These are phyloP conservation scores for Argyrosomus regius DNA, from an alignment of 2,797 vertebrate genomes.

Conservation along the genomic window DNA sequence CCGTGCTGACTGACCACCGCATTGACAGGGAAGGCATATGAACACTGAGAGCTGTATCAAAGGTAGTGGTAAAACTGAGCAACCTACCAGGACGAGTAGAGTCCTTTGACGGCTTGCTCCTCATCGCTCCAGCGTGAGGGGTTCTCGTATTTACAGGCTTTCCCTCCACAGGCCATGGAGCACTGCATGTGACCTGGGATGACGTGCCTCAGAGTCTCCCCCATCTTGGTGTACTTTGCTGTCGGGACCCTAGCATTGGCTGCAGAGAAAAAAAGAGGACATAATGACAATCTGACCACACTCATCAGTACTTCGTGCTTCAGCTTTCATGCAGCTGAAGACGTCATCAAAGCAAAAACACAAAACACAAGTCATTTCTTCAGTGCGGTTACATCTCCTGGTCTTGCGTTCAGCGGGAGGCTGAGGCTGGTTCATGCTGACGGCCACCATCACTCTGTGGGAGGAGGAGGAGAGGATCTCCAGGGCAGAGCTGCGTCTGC, in stretches of 20 bases:
- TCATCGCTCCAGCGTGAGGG: constrained; percentile 94
- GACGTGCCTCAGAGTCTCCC: constrained; percentile 94
- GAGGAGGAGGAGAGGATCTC: constrained; percentile 88
- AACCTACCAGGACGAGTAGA: constrained; percentile 96
- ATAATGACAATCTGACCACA: not conserved
- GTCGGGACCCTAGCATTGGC: constrained; percentile 89
- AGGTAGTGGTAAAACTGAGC: not conserved
- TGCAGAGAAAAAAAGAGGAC: constrained; percentile 60
- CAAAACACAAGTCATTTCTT: constrained; percentile 7
- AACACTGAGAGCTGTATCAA: not conserved
- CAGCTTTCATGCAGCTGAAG: not conserved
- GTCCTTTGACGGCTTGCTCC: constrained; percentile 93
- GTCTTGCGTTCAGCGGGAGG: constrained; percentile 66
- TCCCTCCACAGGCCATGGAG: constrained; percentile 96
- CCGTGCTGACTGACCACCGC: not conserved
- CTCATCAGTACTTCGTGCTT: not conserved
- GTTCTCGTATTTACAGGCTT: constrained; percentile 98
- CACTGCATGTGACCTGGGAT: constrained; percentile 97
- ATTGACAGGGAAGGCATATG: not conserved
- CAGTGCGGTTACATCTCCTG: constrained; percentile 85
- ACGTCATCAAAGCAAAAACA: not conserved
- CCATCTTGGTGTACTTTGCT: constrained; percentile 97
- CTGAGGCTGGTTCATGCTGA: constrained; percentile 81
- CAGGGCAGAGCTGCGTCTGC: constrained; percentile 82
- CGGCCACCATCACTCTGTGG: constrained; percentile 87